Evolutionary conservation across 2,113 vertebrate genomes (phyloP), one percentile per base, ranked within the genome.

Genomic region (Gasterosteus nipponicus): DNA sequence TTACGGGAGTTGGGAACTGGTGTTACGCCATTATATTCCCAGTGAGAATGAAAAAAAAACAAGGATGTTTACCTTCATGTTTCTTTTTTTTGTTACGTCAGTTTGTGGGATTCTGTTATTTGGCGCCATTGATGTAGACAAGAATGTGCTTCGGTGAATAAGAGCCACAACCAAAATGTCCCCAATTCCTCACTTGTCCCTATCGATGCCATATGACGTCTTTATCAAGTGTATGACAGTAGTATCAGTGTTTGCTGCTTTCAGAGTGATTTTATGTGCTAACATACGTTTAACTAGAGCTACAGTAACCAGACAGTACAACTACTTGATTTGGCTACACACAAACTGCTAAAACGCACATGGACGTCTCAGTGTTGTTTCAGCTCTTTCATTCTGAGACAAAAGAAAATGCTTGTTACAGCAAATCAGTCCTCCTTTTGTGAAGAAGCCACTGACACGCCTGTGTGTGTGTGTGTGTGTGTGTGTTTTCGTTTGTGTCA

Each of bases 341-440:
- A 4, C 14, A 2, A 31, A 22, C 26, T 38, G 14, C 19, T 65
- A 39, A 51, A 42, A 46, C 2, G 7, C 22, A 47, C 29, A 41
- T 10, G 12, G 10, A 10, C 38, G 38, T 22, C n/a, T 65, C 35
- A 3, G 64, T 56, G 9, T 60, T 19, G 67, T 41, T 83, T 33
- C 18, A 49, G 38, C 22, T 56, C 42, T 44, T 61, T 72, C 74
- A 47, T 22, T 39, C 14, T 0, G 6, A 19, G 18, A 83, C 73
- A 84, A 89, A 86, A 78, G 69, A 7, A 78, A 38, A 38, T 69
- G 71, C 59, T 11, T 58, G 69, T 46, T 65, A 44, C 29, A 73
- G 77, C 85, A 77, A 65, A 68, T 49, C 42, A 15, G 39, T 54
- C 14, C 41, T 74, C 22, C 54, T 72, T 22, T 80, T 38, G 49